phyloP scores from a whole-genome alignment of 2,113 vertebrate species.

The Lamprotornis superbus region DNA sequence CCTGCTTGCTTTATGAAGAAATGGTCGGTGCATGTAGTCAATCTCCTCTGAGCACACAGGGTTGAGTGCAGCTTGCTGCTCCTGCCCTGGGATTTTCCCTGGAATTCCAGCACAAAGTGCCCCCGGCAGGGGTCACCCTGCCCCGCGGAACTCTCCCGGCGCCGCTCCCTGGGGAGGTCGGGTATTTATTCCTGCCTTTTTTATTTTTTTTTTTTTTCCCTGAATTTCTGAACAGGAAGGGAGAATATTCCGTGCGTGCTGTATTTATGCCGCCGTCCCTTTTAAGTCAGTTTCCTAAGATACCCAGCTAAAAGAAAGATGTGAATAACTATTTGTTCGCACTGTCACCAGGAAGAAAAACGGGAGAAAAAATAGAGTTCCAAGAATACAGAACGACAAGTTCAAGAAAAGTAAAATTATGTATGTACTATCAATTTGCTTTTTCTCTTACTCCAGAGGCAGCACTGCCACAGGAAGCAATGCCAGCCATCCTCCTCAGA shows the following conservation, averaged over 20 bases:
- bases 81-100: background rate
- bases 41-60: background rate
- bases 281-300: slow-evolving; percentile 14
- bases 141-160: background rate
- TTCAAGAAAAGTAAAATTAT: background rate
- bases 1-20: background rate
- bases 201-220: background rate
- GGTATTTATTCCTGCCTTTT: background rate
- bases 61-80: background rate
- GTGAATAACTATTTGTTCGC: background rate
- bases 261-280: background rate
- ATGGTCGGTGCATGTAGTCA: background rate
- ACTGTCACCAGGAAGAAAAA: slow-evolving; percentile 17
- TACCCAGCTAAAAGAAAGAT: background rate
- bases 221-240: background rate
- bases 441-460: background rate
- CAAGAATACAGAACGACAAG: background rate
- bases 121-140: slow-evolving; percentile 7
- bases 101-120: background rate
- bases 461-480: background rate
- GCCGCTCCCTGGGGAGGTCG: background rate
- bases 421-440: background rate
- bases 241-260: background rate
- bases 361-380: background rate
- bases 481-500: background rate